Conservation (phyloP, 2,888 invertebrate species). For the Trimorus sp. region DNA sequence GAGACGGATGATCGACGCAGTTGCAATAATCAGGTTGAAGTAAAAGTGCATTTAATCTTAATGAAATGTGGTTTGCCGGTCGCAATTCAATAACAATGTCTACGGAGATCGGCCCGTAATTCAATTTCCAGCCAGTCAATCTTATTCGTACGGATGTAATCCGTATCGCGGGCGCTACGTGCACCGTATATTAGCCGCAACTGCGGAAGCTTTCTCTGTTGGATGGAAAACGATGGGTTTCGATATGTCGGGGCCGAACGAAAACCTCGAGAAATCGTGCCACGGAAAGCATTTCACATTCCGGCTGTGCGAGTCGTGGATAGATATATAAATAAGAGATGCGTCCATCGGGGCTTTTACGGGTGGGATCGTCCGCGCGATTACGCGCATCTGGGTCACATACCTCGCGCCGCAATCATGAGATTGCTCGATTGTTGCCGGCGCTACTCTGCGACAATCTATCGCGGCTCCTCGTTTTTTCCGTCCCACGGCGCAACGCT, state of each 20-base stretch:
- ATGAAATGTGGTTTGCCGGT: constrained; percentile 46
- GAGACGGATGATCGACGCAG: constrained; percentile 28
- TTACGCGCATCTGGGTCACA: constrained; percentile 66
- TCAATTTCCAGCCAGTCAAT: constrained; percentile 60
- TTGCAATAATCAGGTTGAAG: constrained; percentile 3
- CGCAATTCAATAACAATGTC: constrained; percentile 60
- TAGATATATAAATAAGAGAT: constrained; percentile 68
- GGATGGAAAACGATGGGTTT: constrained; percentile 44
- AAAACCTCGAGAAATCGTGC: constrained; percentile 36
- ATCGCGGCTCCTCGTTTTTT: constrained; percentile 52
- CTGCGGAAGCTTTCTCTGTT: constrained; percentile 31
- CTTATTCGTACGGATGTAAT: constrained; percentile 56
- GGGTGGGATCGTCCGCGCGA: constrained; percentile 69
- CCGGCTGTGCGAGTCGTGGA: constrained; percentile 50
- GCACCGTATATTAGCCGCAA: constrained; percentile 59
- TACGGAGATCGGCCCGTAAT: constrained; percentile 49
- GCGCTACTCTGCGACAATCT: constrained; percentile 59
- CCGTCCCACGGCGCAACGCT: constrained; percentile 45
- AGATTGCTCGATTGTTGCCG: constrained; percentile 80
- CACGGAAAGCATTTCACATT: constrained; percentile 41
- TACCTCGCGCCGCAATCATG: constrained; percentile 74
- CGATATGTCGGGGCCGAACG: constrained; percentile 42
- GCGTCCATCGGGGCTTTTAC: constrained; percentile 59
- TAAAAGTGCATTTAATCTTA: constrained; percentile 58
- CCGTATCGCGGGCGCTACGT: constrained; percentile 52